These are phyloP conservation scores for Drosophila repletoides DNA, from an alignment of 1,140 invertebrate genomes.

Conservation along the genomic window DNA sequence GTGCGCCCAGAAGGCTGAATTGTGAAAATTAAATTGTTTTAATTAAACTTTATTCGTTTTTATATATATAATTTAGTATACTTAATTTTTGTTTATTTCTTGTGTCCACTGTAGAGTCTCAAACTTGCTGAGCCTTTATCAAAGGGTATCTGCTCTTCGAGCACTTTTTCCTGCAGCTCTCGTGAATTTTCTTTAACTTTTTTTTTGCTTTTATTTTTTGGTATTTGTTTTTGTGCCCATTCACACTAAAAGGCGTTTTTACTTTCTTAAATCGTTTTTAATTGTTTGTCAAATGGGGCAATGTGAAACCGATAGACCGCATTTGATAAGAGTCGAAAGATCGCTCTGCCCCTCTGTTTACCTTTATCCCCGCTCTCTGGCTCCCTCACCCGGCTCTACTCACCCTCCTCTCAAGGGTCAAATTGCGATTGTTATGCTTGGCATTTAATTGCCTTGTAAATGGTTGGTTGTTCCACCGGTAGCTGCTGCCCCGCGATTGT, in stretches of 20 bases:
- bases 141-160: too few species aligned
- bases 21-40: too few species aligned
- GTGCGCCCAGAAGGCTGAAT: too few species aligned
- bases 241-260: slow-evolving; percentile 73
- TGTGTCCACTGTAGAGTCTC: too few species aligned
- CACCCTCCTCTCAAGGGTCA: slow-evolving; percentile 49
- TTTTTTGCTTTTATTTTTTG: neutral
- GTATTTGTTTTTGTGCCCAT: slow-evolving; percentile 54
- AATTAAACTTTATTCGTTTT: too few species aligned
- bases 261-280: slow-evolving; percentile 80
- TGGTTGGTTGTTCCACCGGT: slow-evolving; percentile 63
- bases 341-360: too few species aligned
- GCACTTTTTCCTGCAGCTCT: too few species aligned
- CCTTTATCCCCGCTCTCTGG: neutral
- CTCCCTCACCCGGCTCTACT: neutral
- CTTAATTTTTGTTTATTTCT: neutral
- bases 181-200: neutral
- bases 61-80: slow-evolving; percentile 2
- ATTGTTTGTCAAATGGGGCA: slow-evolving; percentile 78
- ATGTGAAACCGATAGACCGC: slow-evolving; percentile 76
- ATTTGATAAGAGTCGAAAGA: slow-evolving; percentile 59
- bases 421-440: slow-evolving; percentile 73
- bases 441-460: slow-evolving; percentile 80
- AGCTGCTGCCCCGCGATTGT: slow-evolving; percentile 71
- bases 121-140: too few species aligned